Evolutionary conservation across 2,888 invertebrate genomes (phyloP).

Genomic region (Pemphredon lugubris): DNA sequence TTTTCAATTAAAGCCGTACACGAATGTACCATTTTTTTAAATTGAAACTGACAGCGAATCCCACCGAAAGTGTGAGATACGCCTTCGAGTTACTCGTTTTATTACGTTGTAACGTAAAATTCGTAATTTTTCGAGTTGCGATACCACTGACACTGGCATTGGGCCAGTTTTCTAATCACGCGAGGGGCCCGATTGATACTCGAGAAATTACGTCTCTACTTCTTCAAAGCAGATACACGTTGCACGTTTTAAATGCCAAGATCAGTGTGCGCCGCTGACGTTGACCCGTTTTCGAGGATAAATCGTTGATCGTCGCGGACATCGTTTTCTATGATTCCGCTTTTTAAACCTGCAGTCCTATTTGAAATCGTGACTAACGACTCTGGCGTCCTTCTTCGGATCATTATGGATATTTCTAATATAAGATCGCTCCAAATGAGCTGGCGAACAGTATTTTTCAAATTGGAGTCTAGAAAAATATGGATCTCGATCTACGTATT

Average conservation of each 20-base stretch:
- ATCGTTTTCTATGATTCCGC: constrained; percentile 15
- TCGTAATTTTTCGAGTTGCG: not conserved
- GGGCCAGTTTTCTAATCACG: constrained; percentile 18
- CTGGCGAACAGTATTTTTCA: too few relatives aligned
- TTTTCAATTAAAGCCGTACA: too few relatives aligned
- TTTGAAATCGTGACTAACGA: constrained; percentile 11
- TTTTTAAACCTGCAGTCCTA: not conserved
- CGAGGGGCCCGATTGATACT: constrained; percentile 21
- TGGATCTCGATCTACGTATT: not conserved
- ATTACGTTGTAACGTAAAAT: not conserved
- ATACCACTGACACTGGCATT: constrained; percentile 27
- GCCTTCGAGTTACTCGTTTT: not conserved
- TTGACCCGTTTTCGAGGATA: constrained; percentile 54
- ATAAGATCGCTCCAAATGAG: not conserved
- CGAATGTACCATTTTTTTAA: not conserved
- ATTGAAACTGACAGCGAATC: too few relatives aligned
- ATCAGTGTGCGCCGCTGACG: constrained; percentile 43
- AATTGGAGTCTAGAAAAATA: not conserved
- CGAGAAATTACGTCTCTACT: constrained; percentile 18
- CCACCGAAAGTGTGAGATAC: too few relatives aligned
- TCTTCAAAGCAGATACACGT: constrained; percentile 29
- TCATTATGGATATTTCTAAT: constrained; percentile 18
- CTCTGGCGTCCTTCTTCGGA: constrained; percentile 38
- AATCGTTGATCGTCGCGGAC: constrained; percentile 25
- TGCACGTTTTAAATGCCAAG: constrained; percentile 53